Evolutionary conservation across 2,888 invertebrate species (phyloP).

Genomic region (Drosophila antonietae): DNA sequence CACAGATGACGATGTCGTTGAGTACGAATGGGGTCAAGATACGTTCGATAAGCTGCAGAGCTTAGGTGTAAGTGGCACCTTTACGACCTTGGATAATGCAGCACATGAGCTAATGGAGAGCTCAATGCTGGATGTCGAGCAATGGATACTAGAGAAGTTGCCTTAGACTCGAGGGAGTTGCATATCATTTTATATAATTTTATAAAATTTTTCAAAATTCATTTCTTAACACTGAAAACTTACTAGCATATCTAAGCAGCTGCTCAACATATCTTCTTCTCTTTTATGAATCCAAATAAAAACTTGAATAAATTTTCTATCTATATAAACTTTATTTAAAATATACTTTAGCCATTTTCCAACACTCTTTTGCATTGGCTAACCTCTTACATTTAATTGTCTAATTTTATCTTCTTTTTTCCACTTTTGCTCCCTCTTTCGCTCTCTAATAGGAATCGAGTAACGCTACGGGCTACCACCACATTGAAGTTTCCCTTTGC

Average conservation of each 20-base stretch:
- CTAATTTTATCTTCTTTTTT: background rate
- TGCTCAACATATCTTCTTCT: too few species aligned
- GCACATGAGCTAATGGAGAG: conserved; percentile 88
- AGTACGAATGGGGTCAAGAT: conserved; percentile 87
- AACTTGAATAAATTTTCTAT: too few species aligned
- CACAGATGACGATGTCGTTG: conserved; percentile 87
- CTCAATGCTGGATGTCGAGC: conserved; percentile 87
- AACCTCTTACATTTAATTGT: background rate
- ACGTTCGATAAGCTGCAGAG: conserved; percentile 87
- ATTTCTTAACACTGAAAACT: background rate
- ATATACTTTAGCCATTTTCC: background rate
- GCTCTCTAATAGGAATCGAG: conserved; percentile 2
- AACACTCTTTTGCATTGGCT: background rate
- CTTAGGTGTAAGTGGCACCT: conserved; percentile 88
- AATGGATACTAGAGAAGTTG: conserved; percentile 87
- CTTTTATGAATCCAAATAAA: too few species aligned
- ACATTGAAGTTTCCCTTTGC: background rate
- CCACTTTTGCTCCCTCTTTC: background rate
- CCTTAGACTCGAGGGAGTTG: conserved; percentile 78
- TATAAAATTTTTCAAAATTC: too few species aligned
- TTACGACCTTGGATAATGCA: conserved; percentile 86
- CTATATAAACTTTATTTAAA: background rate
- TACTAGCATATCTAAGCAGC: background rate
- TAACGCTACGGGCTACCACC: background rate
- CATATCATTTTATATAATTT: too few species aligned